Conservation (phyloP, 2,888 invertebrate genomes). For the Drosophila mayaguana region DNA sequence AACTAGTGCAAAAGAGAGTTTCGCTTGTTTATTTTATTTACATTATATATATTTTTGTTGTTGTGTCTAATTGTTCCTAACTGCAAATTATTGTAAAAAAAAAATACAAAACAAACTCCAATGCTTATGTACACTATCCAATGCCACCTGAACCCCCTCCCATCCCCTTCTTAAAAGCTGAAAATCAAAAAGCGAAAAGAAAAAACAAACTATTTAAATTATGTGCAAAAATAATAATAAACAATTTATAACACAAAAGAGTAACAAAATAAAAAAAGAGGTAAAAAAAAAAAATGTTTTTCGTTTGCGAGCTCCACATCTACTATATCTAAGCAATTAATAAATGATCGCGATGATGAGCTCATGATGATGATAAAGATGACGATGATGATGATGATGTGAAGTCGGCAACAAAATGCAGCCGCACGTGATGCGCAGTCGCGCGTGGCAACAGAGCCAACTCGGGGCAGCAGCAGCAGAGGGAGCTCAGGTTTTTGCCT, state of each 20-base stretch:
- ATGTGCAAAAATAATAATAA: constrained; percentile 79
- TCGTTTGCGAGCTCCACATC: constrained; percentile 19
- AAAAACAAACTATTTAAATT: constrained; percentile 65
- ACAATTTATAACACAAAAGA: constrained; percentile 77
- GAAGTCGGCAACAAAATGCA: constrained; percentile 45
- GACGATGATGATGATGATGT: constrained; percentile 18
- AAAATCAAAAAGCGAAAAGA: constrained; percentile 39
- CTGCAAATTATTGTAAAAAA: constrained; percentile 66
- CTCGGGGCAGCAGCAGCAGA: not conserved
- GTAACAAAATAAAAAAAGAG: constrained; percentile 23
- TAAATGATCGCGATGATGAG: constrained; percentile 26
- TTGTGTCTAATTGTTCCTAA: constrained; percentile 72
- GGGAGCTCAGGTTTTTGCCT: constrained; percentile 31
- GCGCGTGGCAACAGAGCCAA: constrained; percentile 55
- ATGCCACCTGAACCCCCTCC: constrained; percentile 16
- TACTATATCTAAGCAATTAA: constrained; percentile 21
- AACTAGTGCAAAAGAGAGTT: constrained; percentile 48
- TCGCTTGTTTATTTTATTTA: constrained; percentile 42
- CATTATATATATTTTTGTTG: constrained; percentile 30
- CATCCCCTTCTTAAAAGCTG: not conserved
- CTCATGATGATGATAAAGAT: constrained; percentile 17
- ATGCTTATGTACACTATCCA: constrained; percentile 58
- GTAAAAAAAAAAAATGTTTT: constrained; percentile 13
- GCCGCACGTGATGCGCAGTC: constrained; percentile 75
- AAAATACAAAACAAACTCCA: constrained; percentile 36